Base-by-base conservation (phyloP, 2,797 vertebrate species). In the Fistularia tabacaria region DNA sequence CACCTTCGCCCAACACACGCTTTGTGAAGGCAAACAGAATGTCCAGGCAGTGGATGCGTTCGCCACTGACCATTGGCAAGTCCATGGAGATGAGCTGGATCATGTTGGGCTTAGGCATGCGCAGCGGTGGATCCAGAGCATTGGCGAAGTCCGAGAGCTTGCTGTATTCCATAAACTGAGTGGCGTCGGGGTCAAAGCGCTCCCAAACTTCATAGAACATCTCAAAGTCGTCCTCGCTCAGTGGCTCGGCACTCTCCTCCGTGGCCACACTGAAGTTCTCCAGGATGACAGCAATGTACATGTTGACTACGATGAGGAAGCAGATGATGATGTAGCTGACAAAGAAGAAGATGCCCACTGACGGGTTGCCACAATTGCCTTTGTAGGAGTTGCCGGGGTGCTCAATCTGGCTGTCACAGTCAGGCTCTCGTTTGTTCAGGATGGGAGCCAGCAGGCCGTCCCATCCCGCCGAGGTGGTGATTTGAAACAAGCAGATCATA, bases 151-250 rank as follows among this genome's bases (percentile, higher is more conserved):
- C 92, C 0, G 94, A 94, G 1, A 99, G 85, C 69, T 95, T 94
- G 57, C 71, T 74, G 10, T 88, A 97, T 57, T 97, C 94, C 79
- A 99, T 92, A 44, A 99, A 99, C 57, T 99, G 97, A 0, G 96
- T 98, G 43, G 96, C 97, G n/a, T 89, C 92, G 0, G 96, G 93
- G 54, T 99, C 97, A 0, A 90, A 99, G 25, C 96, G 95, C 51
- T 99, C 96, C 97, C 97, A 99, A 0, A 98, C 94, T 11, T 98
- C 95, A 3, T 99, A 99, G 81, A 99, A 99, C 95, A 97, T 98
- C 79, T 99, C 97, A 49, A 99, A 97, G 73, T 99, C 97, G 1
- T 98, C 96, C 85, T 98, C 96, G 0, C 96, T 85, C 60, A 99
- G 84, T 0, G 95, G 97, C 71, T 99, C 97, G 0, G 95, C 92